Conservation (phyloP, 2,113 vertebrate genomes). For the Hippocampus mohnikei region DNA sequence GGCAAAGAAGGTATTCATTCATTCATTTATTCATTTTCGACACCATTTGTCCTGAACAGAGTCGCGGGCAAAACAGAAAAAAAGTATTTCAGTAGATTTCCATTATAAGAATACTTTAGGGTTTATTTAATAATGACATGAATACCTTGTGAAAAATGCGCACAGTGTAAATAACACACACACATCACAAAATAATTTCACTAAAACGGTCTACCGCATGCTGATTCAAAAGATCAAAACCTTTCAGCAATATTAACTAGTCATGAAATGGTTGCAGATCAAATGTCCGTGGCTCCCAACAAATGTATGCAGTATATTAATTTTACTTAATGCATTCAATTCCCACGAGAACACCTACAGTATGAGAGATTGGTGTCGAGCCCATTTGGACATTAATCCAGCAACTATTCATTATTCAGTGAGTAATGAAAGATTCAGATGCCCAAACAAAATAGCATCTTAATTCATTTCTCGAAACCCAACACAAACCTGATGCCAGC, state of each 20-base stretch:
- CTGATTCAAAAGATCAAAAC: conserved; percentile 40
- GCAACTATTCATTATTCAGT: conserved; percentile 73
- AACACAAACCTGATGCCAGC: conserved; percentile 59
- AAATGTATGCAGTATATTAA: too few relatives aligned
- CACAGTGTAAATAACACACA: neutral
- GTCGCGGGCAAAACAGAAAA: neutral
- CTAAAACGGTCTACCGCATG: conserved; percentile 20
- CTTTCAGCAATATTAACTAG: conserved; percentile 53
- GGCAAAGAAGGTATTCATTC: neutral
- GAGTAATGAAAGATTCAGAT: conserved; percentile 71
- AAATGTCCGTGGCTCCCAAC: conserved; percentile 49
- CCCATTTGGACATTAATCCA: conserved; percentile 71
- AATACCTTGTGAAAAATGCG: neutral
- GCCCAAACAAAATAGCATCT: conserved; percentile 71
- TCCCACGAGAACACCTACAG: conserved; percentile 56
- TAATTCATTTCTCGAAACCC: conserved; percentile 70
- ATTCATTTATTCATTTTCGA: too few relatives aligned
- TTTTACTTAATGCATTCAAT: conserved; percentile 58
- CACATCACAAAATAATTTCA: conserved; percentile 24
- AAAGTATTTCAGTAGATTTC: conserved; percentile 9
- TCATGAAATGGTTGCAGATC: conserved; percentile 43
- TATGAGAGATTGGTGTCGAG: conserved; percentile 67
- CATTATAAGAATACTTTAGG: neutral
- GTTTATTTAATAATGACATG: neutral
- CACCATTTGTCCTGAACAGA: too few relatives aligned